Evolutionary conservation across 2,888 invertebrate genomes (phyloP), one percentile per base, ranked within the genome.

Genomic region (Coleophora flavipennella): DNA sequence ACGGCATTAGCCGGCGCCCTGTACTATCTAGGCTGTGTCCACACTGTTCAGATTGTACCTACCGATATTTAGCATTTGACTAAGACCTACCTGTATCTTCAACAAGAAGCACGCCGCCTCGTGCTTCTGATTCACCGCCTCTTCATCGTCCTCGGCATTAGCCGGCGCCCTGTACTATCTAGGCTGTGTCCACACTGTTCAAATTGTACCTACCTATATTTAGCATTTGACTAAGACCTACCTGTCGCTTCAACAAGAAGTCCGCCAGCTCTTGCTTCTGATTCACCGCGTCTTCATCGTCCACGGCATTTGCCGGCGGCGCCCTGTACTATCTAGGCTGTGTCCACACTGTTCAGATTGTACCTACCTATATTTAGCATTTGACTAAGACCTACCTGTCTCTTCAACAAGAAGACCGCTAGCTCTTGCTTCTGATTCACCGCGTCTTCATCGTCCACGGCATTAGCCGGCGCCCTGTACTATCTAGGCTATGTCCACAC

Each of bases 71-170:
- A n/a, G n/a, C n/a, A n/a, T n/a, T n/a, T n/a, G n/a, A n/a, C n/a
- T 33, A 35, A 20, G 31, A 44, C 57, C 53, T 49, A 85, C 84
- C 74, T 83, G 77, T 72, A 87, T 74, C 46, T 87, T 77, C 31
- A 67, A 51, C 43, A 90, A 63, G 59, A 89, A 90, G 13, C 87
- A 75, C 0, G 80, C 71, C 43, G 90, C 78, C 10, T 87, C 84
- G 41, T 80, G 67, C 40, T 72, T 71, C 53, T 88, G 86, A 36
- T 67, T 71, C 0, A 45, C 51, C 1, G 53, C 38, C n/a, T n/a
- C n/a, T n/a, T n/a, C n/a, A n/a, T n/a, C n/a, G 31, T 71, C 66
- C 7, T 62, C 54, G 2, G 59, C 61, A n/a, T 39, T 49, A 42
- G 45, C 53, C 0, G 53, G 38, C 1, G 55, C 50, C 43, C 74